A percentile compares a stretch with the other conserved stretches of the same genome.
Conservation (phyloP, 2,797 vertebrate species). For the Corythornis leucogaster region DNA sequence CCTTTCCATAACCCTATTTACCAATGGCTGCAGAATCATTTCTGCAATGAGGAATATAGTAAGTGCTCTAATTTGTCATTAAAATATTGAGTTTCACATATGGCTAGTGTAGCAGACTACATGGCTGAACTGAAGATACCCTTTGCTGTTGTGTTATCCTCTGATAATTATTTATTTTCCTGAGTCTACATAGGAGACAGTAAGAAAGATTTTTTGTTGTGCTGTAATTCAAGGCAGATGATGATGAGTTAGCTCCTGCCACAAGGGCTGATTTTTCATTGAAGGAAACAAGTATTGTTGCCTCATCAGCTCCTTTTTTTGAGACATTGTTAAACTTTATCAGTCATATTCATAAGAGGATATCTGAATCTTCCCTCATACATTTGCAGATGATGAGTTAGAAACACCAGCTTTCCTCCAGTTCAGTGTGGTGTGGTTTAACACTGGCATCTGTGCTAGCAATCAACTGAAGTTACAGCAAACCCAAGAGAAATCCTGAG, state of each 20-base stretch:
- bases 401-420: neutral
- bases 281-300: neutral
- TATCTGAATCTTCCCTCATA: constrained; percentile 25
- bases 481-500: neutral
- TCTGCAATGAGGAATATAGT: neutral
- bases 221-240: constrained; percentile 20
- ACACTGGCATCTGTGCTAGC: neutral
- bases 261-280: constrained; percentile 40
- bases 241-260: neutral
- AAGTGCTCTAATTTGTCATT: constrained; percentile 32
- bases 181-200: neutral
- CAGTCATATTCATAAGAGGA: neutral
- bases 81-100: constrained; percentile 31
- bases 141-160: neutral
- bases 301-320: neutral
- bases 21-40: constrained; percentile 5
- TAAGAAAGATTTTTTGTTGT: neutral
- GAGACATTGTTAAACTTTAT: constrained; percentile 14
- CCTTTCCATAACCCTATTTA: constrained; percentile 19
- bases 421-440: neutral
- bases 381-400: constrained; percentile 10
- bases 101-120: neutral
- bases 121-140: neutral
- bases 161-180: neutral
- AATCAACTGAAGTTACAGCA: neutral